Evolutionary conservation across 2,113 vertebrate genomes (phyloP), one percentile per base, ranked within the genome.

Genomic region (Malurus elegans): DNA sequence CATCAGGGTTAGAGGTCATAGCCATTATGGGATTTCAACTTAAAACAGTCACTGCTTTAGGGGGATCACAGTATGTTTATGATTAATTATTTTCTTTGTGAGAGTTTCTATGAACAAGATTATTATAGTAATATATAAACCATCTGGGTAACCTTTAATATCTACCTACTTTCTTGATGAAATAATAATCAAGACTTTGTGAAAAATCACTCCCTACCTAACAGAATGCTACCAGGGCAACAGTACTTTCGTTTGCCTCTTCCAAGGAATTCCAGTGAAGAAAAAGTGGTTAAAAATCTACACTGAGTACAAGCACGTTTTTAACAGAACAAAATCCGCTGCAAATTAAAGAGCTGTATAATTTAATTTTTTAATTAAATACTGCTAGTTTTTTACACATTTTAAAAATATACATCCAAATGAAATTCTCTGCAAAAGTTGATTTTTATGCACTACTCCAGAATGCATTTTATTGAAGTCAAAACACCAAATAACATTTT

Each of bases 1-100:
- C 97, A 97, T 97, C 88, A 87, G 96, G 97, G 97, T 98, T 97
- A 98, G 96, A 98, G 97, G 97, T 97, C 97, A 97, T 95, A 98
- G 93, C 96, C 94, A 98, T 98, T 98, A 98, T 79, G 73, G 81
- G 97, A 97, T 97, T 97, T 97, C 97, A 97, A 97, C 97, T 97
- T 98, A 97, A 97, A 98, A 96, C 97, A 96, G 85, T 93, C 72
- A 23, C 92, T 95, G 93, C 95, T 97, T 94, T 94, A 89, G 74
- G 79, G 90, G 96, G 90, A 96, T 97, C 94, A 92, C 89, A 97
- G 97, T 96, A 32, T 97, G 93, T 96, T 98, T 97, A 94, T 97
- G 84, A 95, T 96, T 96, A 95, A 98, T 98, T 98, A 97, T 96
- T 96, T 97, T 97, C 97, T 95, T 85, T 97, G 96, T 96, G 96